Evolutionary conservation across 2,888 invertebrate genomes (phyloP).

Genomic region (Fragum fragum): DNA sequence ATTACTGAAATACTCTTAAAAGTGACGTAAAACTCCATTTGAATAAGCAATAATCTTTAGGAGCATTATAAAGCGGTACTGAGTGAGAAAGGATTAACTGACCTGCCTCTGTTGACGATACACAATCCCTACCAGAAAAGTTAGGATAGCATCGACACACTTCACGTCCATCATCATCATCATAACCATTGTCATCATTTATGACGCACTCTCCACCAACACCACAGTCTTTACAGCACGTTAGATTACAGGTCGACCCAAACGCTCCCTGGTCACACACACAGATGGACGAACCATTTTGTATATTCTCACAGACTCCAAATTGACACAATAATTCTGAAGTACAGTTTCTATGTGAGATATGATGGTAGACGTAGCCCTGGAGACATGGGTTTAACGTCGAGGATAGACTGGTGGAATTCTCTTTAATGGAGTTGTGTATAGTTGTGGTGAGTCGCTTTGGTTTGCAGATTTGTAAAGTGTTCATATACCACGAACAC

Average conservation of each 20-base stretch:
- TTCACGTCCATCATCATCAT: background rate
- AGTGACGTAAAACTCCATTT: too few relatives aligned
- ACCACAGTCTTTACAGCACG: constrained; percentile 38
- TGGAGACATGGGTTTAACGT: constrained; percentile 38
- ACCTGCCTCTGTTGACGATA: constrained; percentile 10
- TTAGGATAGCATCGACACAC: constrained; percentile 33
- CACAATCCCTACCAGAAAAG: constrained; percentile 36
- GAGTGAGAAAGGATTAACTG: too few relatives aligned
- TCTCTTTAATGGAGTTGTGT: background rate
- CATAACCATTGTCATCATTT: background rate
- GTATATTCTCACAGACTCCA: constrained; percentile 21
- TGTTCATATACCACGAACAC: constrained; percentile 28
- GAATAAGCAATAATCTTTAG: too few relatives aligned
- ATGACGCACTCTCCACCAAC: constrained; percentile 30
- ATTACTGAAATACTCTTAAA: too few relatives aligned
- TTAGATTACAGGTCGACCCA: constrained; percentile 25
- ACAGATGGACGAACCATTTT: constrained; percentile 7
- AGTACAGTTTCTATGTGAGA: constrained; percentile 28
- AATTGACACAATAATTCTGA: constrained; percentile 31
- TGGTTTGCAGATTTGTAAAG: constrained; percentile 10
- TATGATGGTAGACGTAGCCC: constrained; percentile 23
- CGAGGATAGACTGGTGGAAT: background rate
- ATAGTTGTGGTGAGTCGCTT: background rate
- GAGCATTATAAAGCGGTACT: too few relatives aligned
- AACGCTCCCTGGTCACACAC: constrained; percentile 40